These are phyloP conservation scores for Catalaphyllia jardinei DNA, from an alignment of 64 coral and sea anemone species.

Conservation along the genomic window DNA sequence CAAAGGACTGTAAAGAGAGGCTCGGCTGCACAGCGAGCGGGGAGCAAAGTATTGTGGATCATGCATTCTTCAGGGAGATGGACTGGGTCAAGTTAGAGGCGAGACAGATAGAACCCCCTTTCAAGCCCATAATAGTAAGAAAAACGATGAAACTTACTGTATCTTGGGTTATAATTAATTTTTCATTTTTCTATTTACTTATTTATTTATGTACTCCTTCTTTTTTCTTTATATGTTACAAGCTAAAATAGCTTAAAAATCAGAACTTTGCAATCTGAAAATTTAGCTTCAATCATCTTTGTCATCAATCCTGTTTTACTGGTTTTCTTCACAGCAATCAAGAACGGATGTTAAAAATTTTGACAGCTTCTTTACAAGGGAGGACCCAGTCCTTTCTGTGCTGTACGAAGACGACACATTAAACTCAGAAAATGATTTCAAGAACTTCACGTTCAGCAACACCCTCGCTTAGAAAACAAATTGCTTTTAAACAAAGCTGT, in stretches of 20 bases:
- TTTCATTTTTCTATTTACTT: too few species aligned
- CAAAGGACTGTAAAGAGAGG: slow-evolving; percentile 78
- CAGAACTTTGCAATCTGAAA: too few species aligned
- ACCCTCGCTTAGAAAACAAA: too few species aligned
- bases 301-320: not conserved
- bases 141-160: not conserved
- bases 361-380: slow-evolving; percentile 91
- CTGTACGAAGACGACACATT: too few species aligned
- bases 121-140: slow-evolving; percentile 98
- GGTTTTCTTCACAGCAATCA: slow-evolving; percentile 67
- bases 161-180: too few species aligned
- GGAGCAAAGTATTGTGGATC: slow-evolving; percentile 85
- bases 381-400: slow-evolving; percentile 39
- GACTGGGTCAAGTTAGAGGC: slow-evolving; percentile 87
- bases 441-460: too few species aligned
- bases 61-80: slow-evolving; percentile 88
- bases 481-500: too few species aligned
- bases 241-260: too few species aligned
- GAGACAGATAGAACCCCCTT: slow-evolving; percentile 74
- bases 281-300: too few species aligned
- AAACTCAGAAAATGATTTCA: too few species aligned
- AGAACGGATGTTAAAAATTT: slow-evolving; percentile 92
- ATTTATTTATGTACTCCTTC: too few species aligned
- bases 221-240: too few species aligned
- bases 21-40: slow-evolving; percentile 83